Percentiles rank a stretch among this genome's conserved stretches.
Conservation (phyloP, 2,888 invertebrate genomes). For the Epirrhoe tristata region DNA sequence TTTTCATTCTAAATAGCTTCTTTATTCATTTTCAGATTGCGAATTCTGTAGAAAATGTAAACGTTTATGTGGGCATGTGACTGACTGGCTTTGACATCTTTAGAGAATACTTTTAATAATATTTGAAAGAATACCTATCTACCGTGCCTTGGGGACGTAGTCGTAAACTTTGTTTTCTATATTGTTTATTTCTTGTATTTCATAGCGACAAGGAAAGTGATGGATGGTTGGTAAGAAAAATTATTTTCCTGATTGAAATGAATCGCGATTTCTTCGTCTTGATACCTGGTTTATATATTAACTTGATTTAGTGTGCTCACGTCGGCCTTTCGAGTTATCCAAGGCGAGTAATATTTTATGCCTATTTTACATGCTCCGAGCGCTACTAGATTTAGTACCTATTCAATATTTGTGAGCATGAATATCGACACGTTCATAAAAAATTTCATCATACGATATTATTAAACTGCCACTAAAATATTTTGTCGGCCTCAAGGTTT, state of each 20-base stretch:
- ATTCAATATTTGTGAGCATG: slow-evolving; percentile 29
- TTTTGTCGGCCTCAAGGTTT: background rate
- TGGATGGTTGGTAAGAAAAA: background rate
- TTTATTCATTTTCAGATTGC: background rate
- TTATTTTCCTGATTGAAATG: slow-evolving; percentile 12
- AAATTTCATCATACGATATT: slow-evolving; percentile 1
- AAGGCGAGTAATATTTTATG: slow-evolving; percentile 43
- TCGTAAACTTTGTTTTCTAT: too few species aligned
- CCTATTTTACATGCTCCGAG: slow-evolving; percentile 45
- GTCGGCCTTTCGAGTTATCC: slow-evolving; percentile 41
- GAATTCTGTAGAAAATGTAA: background rate
- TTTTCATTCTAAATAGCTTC: background rate
- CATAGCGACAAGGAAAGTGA: too few species aligned
- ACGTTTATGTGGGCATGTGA: background rate
- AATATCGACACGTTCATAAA: slow-evolving; percentile 22
- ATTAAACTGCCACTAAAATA: background rate
- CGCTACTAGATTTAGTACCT: slow-evolving; percentile 32
- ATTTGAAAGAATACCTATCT: too few species aligned
- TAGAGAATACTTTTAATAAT: too few species aligned
- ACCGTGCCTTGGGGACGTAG: too few species aligned
- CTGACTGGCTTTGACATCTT: too few species aligned
- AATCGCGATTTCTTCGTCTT: slow-evolving; percentile 29
- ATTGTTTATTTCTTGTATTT: too few species aligned
- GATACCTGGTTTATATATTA: slow-evolving; percentile 50
- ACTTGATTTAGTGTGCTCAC: slow-evolving; percentile 59